Evolutionary conservation across 2,113 vertebrate genomes (phyloP), one percentile per base, ranked within the genome.

Genomic region (Pseudorhombus dupliciocellatus): DNA sequence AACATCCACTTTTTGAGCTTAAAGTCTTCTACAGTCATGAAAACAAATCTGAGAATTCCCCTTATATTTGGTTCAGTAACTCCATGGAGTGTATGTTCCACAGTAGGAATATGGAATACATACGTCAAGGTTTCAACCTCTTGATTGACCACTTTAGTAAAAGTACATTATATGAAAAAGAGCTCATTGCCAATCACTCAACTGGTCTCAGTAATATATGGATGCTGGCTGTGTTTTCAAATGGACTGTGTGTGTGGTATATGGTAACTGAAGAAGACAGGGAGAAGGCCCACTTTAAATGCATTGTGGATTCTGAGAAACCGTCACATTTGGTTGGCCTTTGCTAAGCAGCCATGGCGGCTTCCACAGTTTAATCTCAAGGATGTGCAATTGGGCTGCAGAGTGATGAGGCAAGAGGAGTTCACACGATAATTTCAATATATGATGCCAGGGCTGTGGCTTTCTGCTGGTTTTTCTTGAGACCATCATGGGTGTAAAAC

Each of bases 281-380:
- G 3, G 34, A 73, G 68, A 76, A 81, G 25, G 59, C 64, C 87
- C 48, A 75, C 59, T 72, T 56, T 77, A 34, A 81, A 72, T 5
- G 61, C 59, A 76, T 84, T 79, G 63, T 77, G 79, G 84, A 81
- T 69, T 70, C 63, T 87, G 54, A 86, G 86, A 91, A 84, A 71
- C 62, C 28, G 0, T 46, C 10, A 56, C 28, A 28, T 81, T 85
- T 81, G 58, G 37, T 75, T 84, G 72, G 81, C 75, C 40, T 48
- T 51, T 77, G 3, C 42, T 61, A 42, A 73, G 66, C 20, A 7
- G 52, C 8, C 77, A 77, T 70, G 66, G 68, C 78, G 74, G 69
- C 75, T 76, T 70, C 56, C 65, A 59, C 7, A 61, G 79, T 60
- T 70, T 66, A 70, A 73, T 82, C 76, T 90, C 60, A 65, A 83